Evolutionary conservation across 2,797 vertebrate species (phyloP).

Genomic region (Acropternis orthonyx): DNA sequence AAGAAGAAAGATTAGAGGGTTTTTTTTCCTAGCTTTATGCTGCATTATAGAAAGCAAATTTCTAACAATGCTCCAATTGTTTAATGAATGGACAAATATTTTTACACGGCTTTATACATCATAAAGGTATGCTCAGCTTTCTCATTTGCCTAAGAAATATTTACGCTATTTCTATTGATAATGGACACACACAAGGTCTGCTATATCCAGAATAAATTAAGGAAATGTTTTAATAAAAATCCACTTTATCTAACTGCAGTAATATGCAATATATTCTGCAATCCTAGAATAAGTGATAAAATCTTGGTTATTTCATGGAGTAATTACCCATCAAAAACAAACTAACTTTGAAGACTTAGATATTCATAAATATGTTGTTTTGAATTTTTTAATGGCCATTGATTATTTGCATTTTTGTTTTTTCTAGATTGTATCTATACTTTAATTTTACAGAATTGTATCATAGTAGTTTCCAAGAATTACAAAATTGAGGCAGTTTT

Average conservation of each 20-base stretch:
- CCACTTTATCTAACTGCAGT: neutral
- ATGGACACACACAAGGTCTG: neutral
- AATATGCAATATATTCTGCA: neutral
- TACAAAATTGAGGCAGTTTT: neutral
- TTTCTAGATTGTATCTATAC: neutral
- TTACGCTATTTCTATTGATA: neutral
- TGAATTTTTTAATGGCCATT: neutral
- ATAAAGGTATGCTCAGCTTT: neutral
- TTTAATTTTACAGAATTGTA: neutral
- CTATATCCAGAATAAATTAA: neutral
- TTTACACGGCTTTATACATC: neutral
- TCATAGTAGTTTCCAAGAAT: neutral
- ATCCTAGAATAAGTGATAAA: neutral
- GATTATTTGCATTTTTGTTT: neutral
- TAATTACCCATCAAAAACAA: neutral
- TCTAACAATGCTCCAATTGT: neutral
- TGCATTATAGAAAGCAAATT: neutral
- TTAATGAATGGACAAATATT: neutral
- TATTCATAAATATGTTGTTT: neutral
- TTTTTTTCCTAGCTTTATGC: neutral
- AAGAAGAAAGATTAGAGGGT: slow-evolving; percentile 12
- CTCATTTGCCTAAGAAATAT: neutral
- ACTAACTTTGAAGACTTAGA: neutral
- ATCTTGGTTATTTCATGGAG: neutral
- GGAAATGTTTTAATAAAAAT: neutral